Evolutionary conservation across 2,797 vertebrate genomes (phyloP).

Genomic region (Pipistrellus nathusii): DNA sequence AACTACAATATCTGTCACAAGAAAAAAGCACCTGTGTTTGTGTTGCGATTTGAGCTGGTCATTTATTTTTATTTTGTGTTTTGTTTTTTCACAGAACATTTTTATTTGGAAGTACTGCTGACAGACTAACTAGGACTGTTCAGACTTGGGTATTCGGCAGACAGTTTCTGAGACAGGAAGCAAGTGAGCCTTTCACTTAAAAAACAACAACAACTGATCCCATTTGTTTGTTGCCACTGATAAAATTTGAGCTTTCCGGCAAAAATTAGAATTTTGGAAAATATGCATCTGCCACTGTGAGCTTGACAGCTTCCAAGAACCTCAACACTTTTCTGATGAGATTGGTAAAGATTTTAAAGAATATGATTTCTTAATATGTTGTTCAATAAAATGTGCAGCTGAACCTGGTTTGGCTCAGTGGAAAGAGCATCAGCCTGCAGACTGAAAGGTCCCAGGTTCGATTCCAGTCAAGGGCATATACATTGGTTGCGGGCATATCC

Average conservation of each 20-base stretch:
- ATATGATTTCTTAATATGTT: background rate
- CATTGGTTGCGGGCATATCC: no score
- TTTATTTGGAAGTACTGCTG: background rate
- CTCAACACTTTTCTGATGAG: background rate
- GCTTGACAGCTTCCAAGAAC: background rate
- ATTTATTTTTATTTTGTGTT: background rate
- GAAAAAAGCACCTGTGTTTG: background rate
- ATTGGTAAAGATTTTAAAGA: background rate
- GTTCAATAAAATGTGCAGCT: background rate
- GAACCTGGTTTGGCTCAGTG: no score
- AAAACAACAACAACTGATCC: constrained; percentile 17
- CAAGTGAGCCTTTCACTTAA: constrained; percentile 17
- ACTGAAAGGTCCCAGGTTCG: no score
- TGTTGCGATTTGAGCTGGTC: background rate
- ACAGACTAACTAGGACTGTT: constrained; percentile 33
- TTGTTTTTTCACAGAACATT: background rate
- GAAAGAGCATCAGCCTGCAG: no score
- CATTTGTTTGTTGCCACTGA: constrained; percentile 18
- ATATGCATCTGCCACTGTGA: background rate
- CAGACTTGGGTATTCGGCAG: background rate
- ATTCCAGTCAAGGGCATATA: no score
- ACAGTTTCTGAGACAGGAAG: background rate
- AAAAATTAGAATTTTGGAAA: constrained; percentile 54
- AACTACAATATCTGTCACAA: background rate
- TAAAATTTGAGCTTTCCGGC: constrained; percentile 33